Evolutionary conservation across 2,888 invertebrate species (phyloP).

Genomic region (Dryobota labecula): DNA sequence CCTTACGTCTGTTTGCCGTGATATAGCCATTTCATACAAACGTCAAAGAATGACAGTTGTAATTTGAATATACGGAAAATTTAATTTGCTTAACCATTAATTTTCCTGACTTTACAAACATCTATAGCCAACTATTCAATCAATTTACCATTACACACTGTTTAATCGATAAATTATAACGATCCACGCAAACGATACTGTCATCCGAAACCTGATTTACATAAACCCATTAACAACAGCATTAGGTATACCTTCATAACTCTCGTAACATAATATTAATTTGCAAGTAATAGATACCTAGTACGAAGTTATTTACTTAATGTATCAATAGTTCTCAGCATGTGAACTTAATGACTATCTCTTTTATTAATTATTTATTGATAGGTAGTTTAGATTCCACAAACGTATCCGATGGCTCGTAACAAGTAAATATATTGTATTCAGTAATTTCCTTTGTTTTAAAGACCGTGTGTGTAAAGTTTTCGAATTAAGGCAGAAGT

Average conservation of each 20-base stretch:
- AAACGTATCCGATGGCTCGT: background rate
- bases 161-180: background rate
- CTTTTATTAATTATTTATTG: conserved; percentile 10
- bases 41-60: background rate
- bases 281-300: conserved; percentile 2
- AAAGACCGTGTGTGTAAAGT: background rate
- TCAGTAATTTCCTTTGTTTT: background rate
- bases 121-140: background rate
- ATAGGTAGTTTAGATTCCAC: conserved; percentile 1
- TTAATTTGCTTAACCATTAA: background rate
- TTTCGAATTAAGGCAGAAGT: background rate
- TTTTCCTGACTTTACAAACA: too few relatives aligned
- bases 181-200: background rate
- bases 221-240: background rate
- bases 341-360: conserved; percentile 18
- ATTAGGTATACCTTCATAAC: background rate
- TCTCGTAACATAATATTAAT: conserved; percentile 8
- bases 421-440: background rate
- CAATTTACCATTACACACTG: background rate
- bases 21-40: background rate
- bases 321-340: conserved; percentile 6
- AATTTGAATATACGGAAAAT: too few relatives aligned
- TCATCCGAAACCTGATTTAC: conserved; percentile 14
- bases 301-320: conserved; percentile 16
- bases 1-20: background rate